Conservation (phyloP, 2,888 invertebrate species). For the Harpagoxenus sublaevis region DNA sequence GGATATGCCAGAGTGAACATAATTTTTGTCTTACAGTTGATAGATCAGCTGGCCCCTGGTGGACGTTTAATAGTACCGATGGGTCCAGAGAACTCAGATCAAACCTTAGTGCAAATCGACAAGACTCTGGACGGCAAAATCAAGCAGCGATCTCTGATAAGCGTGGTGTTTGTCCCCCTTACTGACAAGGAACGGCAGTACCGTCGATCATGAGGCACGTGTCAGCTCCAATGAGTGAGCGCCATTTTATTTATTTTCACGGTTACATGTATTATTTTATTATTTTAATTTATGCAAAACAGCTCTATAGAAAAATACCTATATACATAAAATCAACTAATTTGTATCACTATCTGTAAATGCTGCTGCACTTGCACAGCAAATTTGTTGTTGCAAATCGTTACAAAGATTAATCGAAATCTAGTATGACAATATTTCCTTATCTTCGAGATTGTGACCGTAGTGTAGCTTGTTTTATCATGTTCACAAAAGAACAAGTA, state of each 20-base stretch:
- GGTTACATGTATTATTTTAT: constrained; percentile 34
- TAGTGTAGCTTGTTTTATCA: background rate
- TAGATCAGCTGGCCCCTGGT: constrained; percentile 91
- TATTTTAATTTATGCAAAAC: constrained; percentile 9
- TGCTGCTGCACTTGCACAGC: background rate
- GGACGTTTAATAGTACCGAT: constrained; percentile 97
- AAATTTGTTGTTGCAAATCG: background rate
- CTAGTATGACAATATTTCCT: background rate
- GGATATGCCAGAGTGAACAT: too few species aligned
- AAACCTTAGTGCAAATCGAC: constrained; percentile 95
- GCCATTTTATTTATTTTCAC: constrained; percentile 41
- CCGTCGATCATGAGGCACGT: constrained; percentile 86
- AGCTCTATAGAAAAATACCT: background rate
- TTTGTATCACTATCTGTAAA: background rate
- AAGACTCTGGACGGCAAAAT: constrained; percentile 94
- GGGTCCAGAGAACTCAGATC: constrained; percentile 94
- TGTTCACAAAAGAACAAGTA: background rate
- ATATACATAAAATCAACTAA: background rate
- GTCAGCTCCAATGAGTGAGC: constrained; percentile 77
- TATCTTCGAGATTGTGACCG: background rate
- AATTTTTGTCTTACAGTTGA: constrained; percentile 64
- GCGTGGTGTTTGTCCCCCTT: constrained; percentile 98
- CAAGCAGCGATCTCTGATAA: constrained; percentile 93
- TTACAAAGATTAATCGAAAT: background rate
- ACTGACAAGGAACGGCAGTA: constrained; percentile 94